phyloP scores from a whole-genome alignment of 2,797 vertebrate genomes.

The Naso thynnoides region DNA sequence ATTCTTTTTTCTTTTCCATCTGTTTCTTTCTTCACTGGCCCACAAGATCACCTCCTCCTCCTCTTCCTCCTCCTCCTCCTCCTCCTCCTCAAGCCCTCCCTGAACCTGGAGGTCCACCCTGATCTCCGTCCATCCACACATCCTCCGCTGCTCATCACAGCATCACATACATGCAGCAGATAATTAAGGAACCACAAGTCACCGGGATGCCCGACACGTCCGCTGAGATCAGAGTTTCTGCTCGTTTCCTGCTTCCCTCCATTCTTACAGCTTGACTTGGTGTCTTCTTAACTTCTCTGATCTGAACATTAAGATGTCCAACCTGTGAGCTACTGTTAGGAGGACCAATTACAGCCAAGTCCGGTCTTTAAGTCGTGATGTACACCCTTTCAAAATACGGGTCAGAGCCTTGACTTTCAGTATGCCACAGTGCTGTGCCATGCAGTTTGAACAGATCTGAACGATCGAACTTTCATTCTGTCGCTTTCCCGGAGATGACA shows the following conservation, averaged over 20 bases:
- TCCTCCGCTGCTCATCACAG: conserved; percentile 57
- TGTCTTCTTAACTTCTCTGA: neutral
- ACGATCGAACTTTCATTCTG: no score
- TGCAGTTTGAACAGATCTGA: no score
- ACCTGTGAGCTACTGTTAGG: no score
- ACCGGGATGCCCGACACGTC: neutral
- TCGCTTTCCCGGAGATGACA: no score
- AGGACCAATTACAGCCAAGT: no score
- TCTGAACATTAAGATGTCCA: no score
- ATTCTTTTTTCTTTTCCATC: conserved; percentile 85
- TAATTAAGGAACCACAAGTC: conserved; percentile 3
- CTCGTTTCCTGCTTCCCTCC: conserved; percentile 7
- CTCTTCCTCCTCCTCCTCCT: conserved; percentile 26
- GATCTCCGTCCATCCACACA: conserved; percentile 58
- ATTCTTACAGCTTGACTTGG: neutral
- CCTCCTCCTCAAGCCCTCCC: conserved; percentile 23
- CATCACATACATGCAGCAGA: conserved; percentile 51
- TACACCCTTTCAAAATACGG: no score
- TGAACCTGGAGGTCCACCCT: conserved; percentile 46
- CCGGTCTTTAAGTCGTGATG: no score
- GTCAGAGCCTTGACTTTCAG: no score
- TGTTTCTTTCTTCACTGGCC: conserved; percentile 70
- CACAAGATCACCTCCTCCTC: conserved; percentile 54
- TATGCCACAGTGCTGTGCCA: no score
- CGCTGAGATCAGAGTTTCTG: conserved; percentile 36